Evolutionary conservation across 2,113 vertebrate species (phyloP), one percentile per base, ranked within the genome.

Genomic region (Hypomesus transpacificus): DNA sequence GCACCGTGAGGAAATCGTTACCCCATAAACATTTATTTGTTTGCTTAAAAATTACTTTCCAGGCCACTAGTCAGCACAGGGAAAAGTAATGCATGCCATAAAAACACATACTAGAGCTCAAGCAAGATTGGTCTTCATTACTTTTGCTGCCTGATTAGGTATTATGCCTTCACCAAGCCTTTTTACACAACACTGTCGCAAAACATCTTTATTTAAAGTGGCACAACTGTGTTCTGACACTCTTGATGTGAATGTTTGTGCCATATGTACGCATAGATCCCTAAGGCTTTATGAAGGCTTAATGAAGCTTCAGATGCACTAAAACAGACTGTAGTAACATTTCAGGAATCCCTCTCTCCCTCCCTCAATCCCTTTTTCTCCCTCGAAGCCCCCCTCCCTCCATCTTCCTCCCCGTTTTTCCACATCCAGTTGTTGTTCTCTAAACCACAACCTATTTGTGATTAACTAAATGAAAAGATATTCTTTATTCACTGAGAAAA

Each of bases 11-110:
- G 17, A 39, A 39, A 50, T 21, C 31, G 82, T 80, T 71, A 77
- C 59, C 71, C 80, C 71, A 84, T 82, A 84, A 83, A 86, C 65
- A 9, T 78, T 71, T 69, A 81, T 79, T 75, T 75, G 75, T 83
- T 82, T 81, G 67, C 75, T 82, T 75, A 67, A 24, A 73, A 83
- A 79, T 76, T 16, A 56, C 74, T 83, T 80, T 74, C 53, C 73
- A 84, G 76, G 67, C 65, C 68, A 80, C 71, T 71, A 75, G 82
- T 79, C 85, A 75, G 74, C 80, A 39, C 65, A 86, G 77, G 80
- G 76, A 84, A 79, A 58, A 21, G 54, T 56, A 62, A 75, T 24
- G 59, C 7, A 71, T 26, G 54, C 67, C 63, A 56, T 31, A 61
- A 16, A 16, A 31, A 50, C 39, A 46, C 17, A 34, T n/a, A 65